Evolutionary conservation across 35 echinoderm and acorn worm genomes (phyloP), one percentile per base, ranked within the genome.

Genomic region (Lytechinus pictus): DNA sequence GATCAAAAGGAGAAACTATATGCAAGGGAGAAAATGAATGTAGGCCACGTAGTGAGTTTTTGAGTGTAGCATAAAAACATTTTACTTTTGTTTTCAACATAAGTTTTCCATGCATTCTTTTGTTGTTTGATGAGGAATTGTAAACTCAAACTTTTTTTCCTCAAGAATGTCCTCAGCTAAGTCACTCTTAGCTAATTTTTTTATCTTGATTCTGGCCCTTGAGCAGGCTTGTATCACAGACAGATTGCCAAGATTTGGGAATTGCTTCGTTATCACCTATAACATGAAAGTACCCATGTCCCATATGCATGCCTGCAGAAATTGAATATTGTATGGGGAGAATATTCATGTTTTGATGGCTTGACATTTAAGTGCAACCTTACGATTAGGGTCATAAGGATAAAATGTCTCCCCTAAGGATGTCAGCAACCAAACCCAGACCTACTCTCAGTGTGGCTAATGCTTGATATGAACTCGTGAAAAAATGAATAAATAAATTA

Each of bases 321-420:
- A 79, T n/a, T 79, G 66, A 79, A 79, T n/a, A 79, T 79, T 79
- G 66, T 24, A 79, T 24, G 19, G 66, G 66, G n/a, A 58, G 9
- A 79, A 79, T 79, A 79, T 79, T 79, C 66, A 79, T 79, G 19
- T 79, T 79, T 79, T 79, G 66, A 79, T 79, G 66, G 66, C 66
- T 79, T 79, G 66, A 79, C 66, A 79, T 79, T 79, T 79, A 79
- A 79, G 66, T 79, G 6, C 21, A 24, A 79, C 66, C 66, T 79
- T 79, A 79, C 4, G 66, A 79, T 79, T 79, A 16, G 14, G 66
- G 66, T 79, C 66, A 79, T 79, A 7, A 79, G 66, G 66, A 79
- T 52, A 91, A 91, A 91, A 91, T 91, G 44, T 91, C 54, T 91
- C 89, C 44, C 44, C 89, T 91, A 9, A 91, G 44, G 89, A 52